Evolutionary conservation across 1,140 invertebrate genomes (phyloP), one percentile per base, ranked within the genome.

Genomic region (Eciton burchellii): DNA sequence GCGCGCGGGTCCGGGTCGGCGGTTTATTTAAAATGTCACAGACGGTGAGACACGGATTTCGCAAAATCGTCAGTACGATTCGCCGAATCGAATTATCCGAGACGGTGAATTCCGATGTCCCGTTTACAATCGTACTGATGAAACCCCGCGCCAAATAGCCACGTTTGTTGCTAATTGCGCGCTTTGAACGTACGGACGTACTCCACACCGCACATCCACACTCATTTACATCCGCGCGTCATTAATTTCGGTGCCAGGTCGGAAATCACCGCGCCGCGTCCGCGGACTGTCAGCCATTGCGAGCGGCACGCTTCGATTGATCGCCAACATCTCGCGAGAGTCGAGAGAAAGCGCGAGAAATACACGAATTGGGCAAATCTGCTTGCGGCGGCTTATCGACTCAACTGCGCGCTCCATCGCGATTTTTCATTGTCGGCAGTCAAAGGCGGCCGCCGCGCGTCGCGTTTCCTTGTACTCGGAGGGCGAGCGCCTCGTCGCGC

Each of bases 21-120:
- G 74, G n/a, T n/a, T n/a, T n/a, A n/a, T n/a, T 79, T 70, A 57
- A 79, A 79, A 70, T 57, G n/a, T n/a, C n/a, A 57, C 63, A 68
- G 45, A 68, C 66, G 24, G 49, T 56, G 63, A 79, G 41, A 79
- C 35, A 4, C 59, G 49, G 21, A 14, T 76, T 76, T 76, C 49
- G 21, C 47, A 54, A 54, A 56, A 68, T 68, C 29, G 60, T n/a
- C 35, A 35, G 35, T 14, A 19, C 41, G 63, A 79, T 54, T n/a
- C 49, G 63, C 1, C 60, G 29, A 79, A 68, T 79, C 52, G 49
- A 70, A 79, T 79, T 79, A 79, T 79, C 41, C 63, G 63, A 79
- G 74, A 79, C 63, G 74, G 21, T 70, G 63, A 79, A 79, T 68
- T 70, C n/a, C 74, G 41, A 68, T 79, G 52, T 79, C 49, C 49